Evolutionary conservation across 2,888 invertebrate species (phyloP), one percentile per base, ranked within the genome.

Genomic region (Bellardia pandia): DNA sequence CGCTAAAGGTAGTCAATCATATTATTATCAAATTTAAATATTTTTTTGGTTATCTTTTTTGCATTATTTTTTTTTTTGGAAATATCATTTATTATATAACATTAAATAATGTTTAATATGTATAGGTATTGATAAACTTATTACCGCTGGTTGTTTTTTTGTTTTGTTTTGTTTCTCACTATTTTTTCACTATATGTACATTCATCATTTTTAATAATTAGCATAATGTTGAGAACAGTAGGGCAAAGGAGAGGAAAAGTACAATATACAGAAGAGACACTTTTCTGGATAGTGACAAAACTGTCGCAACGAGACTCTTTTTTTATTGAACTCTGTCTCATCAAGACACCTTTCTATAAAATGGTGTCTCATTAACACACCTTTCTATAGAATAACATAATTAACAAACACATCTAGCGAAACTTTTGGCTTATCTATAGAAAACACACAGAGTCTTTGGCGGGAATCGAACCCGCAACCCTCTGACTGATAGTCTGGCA

Each of bases 1-100:
- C 62, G 75, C 85, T 75, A 80, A 85, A 87, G 87, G 85, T 87
- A 87, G 87, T 87, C 87, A 87, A 87, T 87, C 87, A 87, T 85
- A 85, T 87, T 87, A 87, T 81, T 87, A 87, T 87, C 81, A 87
- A 87, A 85, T 85, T 85, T 82, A 85, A 87, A 87, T 81, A 66
- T 48, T 30, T 71, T 48, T 40, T 40, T 45, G 37, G 16, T 30
- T 85, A 74, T 40, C 75, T 68, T 60, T 60, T 11, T 60, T 69
- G 23, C 23, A 23, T 23, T 23, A 23, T 23, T 16, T 30, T n/a
- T 80, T 77, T 53, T 40, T 62, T 33, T 66, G 62, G 48, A 85
- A 85, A 85, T 85, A 81, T 87, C 56, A 77, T 77, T 72, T 72
- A 74, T 80, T 69, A 75, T 86, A 83, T 64, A 58, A 74, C 14